A percentile compares a stretch with the other conserved stretches of the same genome.
These are phyloP conservation scores for Antheraea assamensis DNA, from an alignment of 2,888 invertebrate species.

Conservation along the genomic window DNA sequence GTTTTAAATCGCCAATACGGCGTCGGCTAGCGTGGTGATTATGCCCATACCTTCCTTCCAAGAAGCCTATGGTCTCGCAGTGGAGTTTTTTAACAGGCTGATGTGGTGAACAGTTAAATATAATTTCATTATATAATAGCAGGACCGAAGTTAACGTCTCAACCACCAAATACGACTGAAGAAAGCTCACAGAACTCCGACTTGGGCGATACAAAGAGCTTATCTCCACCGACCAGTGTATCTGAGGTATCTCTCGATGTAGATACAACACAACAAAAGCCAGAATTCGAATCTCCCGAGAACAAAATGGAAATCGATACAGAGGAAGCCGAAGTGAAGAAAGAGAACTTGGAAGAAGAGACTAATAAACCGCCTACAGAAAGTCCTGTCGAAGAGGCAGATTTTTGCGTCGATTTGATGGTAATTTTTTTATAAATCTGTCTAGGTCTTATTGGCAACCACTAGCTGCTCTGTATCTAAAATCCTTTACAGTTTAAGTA, in stretches of 20 bases:
- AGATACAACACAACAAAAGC: slow-evolving; percentile 35
- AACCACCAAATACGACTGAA: slow-evolving; percentile 59
- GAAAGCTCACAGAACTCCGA: slow-evolving; percentile 73
- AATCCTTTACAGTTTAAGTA: too few relatives aligned
- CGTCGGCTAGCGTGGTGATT: too few relatives aligned
- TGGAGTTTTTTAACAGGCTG: too few relatives aligned
- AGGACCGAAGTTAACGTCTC: slow-evolving; percentile 51
- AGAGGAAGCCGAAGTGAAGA: neutral
- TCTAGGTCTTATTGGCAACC: too few relatives aligned
- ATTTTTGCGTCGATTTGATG: slow-evolving; percentile 4
- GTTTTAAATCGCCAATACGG: too few relatives aligned
- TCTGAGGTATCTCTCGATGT: slow-evolving; percentile 60
- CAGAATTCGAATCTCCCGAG: slow-evolving; percentile 4
- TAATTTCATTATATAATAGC: slow-evolving; percentile 13
- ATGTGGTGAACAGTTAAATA: too few relatives aligned
- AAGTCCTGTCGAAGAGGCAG: neutral
- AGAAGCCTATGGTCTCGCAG: too few relatives aligned
- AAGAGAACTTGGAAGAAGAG: slow-evolving; percentile 1
- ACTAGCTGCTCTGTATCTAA: too few relatives aligned
- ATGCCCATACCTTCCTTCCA: too few relatives aligned
- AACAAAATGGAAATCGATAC: slow-evolving; percentile 16
- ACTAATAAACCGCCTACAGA: neutral
- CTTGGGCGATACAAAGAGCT: slow-evolving; percentile 62
- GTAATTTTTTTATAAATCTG: neutral
- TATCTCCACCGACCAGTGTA: slow-evolving; percentile 63